These are phyloP conservation scores for Thalassoma bifasciatum DNA, from an alignment of 2,113 vertebrate species.

Conservation along the genomic window DNA sequence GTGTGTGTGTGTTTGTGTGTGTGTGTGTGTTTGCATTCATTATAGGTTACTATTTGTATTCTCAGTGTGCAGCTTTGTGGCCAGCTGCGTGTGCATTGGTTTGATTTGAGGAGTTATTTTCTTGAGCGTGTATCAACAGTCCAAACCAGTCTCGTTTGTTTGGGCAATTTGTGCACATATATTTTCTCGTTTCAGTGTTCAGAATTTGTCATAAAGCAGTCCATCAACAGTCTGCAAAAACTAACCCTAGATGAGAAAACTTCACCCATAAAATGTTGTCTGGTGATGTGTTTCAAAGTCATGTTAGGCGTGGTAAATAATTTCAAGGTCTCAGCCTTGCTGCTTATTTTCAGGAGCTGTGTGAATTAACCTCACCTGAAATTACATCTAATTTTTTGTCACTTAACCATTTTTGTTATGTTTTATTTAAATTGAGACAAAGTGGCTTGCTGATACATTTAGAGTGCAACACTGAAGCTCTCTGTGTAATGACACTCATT, in stretches of 20 bases:
- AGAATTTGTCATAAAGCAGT: not conserved
- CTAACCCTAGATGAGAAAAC: not conserved
- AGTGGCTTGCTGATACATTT: not conserved
- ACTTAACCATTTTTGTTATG: not conserved
- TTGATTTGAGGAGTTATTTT: not conserved
- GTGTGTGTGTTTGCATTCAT: constrained; percentile 39
- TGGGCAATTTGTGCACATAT: not conserved
- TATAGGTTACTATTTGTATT: constrained; percentile 33
- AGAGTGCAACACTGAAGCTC: not conserved
- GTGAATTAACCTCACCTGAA: not conserved
- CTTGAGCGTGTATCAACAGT: not conserved
- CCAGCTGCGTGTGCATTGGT: not conserved
- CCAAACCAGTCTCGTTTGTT: not conserved
- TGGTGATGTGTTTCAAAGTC: not conserved
- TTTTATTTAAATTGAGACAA: not conserved
- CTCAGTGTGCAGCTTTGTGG: not conserved
- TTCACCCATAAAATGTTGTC: not conserved
- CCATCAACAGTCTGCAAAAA: not conserved
- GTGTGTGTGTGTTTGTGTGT: too few species aligned
- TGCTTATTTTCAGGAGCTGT: not conserved
- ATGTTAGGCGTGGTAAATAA: too few species aligned
- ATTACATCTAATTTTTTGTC: not conserved
- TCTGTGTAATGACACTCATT: not conserved
- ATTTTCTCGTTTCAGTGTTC: not conserved
- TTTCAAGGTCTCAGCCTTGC: too few species aligned